phyloP scores from a whole-genome alignment of 2,113 vertebrate genomes.

The Caracal caracal region DNA sequence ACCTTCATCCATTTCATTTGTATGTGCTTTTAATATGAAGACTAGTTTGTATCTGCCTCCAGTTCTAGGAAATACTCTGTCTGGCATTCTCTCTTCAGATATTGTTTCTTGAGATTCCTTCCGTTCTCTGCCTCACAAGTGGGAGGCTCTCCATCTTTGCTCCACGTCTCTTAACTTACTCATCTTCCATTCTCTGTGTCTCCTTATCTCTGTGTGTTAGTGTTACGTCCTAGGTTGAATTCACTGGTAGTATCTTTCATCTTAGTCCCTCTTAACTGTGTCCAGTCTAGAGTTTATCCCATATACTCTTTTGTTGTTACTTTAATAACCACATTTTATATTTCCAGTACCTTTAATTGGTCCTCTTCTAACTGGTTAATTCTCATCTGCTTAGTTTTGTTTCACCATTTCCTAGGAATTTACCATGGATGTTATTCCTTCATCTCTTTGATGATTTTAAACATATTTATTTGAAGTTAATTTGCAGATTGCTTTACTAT shows the following conservation, averaged over 20 bases:
- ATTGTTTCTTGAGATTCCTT: background rate
- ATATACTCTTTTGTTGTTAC: background rate
- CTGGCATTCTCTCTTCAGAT: background rate
- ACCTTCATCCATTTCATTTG: background rate
- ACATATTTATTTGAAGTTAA: conserved; percentile 13
- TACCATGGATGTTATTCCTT: background rate
- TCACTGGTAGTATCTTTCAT: background rate
- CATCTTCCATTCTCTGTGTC: background rate
- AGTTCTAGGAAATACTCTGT: background rate
- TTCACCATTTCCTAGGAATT: background rate
- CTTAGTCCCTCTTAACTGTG: background rate
- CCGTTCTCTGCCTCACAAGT: background rate
- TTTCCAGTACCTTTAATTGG: background rate
- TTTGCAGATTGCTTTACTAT: background rate
- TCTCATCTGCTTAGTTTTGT: background rate
- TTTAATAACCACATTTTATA: background rate
- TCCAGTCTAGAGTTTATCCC: background rate
- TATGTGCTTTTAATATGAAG: background rate
- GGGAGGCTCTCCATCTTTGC: background rate
- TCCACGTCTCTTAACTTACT: background rate
- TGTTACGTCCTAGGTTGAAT: background rate
- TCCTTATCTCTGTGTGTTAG: background rate
- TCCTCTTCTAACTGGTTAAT: background rate
- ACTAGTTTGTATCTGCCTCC: background rate
- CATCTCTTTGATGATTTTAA: background rate